Conservation (phyloP, 2,113 vertebrate species). For the Polypterus bichir region DNA sequence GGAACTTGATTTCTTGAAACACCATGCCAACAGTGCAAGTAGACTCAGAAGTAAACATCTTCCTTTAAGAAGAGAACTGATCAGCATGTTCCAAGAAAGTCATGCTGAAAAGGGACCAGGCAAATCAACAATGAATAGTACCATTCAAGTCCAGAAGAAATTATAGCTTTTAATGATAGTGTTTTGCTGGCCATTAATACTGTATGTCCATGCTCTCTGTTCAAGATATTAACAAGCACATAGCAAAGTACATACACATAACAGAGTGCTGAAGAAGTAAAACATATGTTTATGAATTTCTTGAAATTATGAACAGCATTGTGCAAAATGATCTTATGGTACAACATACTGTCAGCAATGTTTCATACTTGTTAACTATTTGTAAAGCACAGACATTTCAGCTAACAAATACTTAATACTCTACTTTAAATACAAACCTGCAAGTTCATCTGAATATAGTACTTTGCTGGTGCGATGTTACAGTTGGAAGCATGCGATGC, state of each 20-base stretch:
- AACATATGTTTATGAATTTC: neutral
- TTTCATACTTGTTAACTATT: neutral
- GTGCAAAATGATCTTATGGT: neutral
- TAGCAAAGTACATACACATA: constrained; percentile 1
- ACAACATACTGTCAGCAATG: neutral
- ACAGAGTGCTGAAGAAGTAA: neutral
- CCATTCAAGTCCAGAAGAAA: neutral
- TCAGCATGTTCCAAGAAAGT: neutral
- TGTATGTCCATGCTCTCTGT: neutral
- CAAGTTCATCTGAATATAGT: too few relatives aligned
- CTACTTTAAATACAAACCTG: constrained; percentile 1
- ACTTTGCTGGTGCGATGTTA: neutral
- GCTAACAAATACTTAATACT: neutral
- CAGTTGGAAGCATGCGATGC: neutral
- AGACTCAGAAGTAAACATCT: neutral
- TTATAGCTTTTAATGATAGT: neutral
- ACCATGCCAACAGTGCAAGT: neutral
- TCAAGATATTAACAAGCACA: neutral
- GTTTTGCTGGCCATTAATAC: neutral
- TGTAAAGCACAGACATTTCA: neutral
- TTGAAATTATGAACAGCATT: neutral
- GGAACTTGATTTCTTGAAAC: neutral
- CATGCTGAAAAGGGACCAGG: neutral
- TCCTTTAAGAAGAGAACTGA: neutral
- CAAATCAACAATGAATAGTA: neutral